These are phyloP conservation scores for Drosophila ananassae DNA, from an alignment of 1,140 invertebrate species.

Conservation along the genomic window DNA sequence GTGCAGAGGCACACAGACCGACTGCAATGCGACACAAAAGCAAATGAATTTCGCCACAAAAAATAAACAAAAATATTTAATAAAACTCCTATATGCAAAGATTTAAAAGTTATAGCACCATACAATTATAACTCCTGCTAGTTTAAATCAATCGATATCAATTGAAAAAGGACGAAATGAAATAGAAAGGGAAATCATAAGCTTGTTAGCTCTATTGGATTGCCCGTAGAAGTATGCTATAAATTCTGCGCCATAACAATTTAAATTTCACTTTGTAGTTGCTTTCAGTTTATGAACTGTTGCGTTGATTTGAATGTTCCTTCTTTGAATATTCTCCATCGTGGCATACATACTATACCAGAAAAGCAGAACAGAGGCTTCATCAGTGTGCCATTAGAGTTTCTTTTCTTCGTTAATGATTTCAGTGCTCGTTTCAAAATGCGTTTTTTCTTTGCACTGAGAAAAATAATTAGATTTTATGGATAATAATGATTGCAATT, in stretches of 20 bases:
- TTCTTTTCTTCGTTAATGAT: slow-evolving; percentile 52
- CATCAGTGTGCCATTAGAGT: slow-evolving; percentile 39
- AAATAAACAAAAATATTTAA: slow-evolving; percentile 41
- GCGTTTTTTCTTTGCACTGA: background rate
- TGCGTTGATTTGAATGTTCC: slow-evolving; percentile 18
- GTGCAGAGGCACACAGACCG: slow-evolving; percentile 28
- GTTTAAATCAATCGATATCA: slow-evolving; percentile 18
- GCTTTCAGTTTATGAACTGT: slow-evolving; percentile 28
- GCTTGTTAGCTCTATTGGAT: background rate
- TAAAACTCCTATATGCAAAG: slow-evolving; percentile 26
- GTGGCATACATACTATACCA: background rate
- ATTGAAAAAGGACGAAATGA: background rate
- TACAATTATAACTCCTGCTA: slow-evolving; percentile 25
- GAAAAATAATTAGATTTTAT: background rate
- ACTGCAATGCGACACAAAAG: slow-evolving; percentile 34
- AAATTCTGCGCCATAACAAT: slow-evolving; percentile 13
- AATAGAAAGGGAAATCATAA: background rate
- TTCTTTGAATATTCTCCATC: slow-evolving; percentile 20
- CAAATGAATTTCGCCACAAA: slow-evolving; percentile 47
- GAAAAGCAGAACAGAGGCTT: slow-evolving; percentile 4
- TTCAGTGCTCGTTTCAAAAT: slow-evolving; percentile 21
- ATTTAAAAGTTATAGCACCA: slow-evolving; percentile 5
- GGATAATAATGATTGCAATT: too few species aligned
- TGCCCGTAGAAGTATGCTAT: slow-evolving; percentile 24
- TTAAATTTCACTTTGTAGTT: slow-evolving; percentile 33